A percentile compares a stretch with the other conserved stretches of the same genome.
Conservation (phyloP, 2,113 vertebrate genomes). For the Physeter macrocephalus region DNA sequence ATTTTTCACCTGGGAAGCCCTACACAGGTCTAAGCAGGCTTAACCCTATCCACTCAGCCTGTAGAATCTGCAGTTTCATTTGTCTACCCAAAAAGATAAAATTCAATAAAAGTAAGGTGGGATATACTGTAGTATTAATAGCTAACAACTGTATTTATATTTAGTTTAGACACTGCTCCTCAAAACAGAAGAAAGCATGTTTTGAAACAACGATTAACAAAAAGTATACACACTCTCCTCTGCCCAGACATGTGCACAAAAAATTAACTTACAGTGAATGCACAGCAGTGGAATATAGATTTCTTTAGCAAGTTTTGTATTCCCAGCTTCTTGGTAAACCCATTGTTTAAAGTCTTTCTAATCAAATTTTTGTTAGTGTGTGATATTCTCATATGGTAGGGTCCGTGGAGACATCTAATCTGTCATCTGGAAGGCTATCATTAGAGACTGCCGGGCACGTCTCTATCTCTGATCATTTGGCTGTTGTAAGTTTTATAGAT, state of each 20-base stretch:
- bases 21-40: background rate
- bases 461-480: background rate
- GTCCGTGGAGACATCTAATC: background rate
- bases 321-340: background rate
- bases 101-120: background rate
- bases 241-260: background rate
- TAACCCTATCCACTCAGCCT: background rate
- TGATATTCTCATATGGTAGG: no score
- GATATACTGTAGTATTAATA: background rate
- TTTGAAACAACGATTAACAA: background rate
- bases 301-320: background rate
- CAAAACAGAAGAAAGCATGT: background rate
- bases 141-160: background rate
- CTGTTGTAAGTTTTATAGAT: background rate
- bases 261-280: background rate
- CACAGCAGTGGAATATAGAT: background rate
- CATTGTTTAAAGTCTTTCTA: background rate
- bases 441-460: background rate
- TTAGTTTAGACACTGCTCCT: background rate
- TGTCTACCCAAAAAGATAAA: background rate
- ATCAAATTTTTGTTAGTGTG: no score
- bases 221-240: background rate
- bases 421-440: background rate
- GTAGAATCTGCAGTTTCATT: background rate
- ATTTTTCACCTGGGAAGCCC: background rate